A percentile compares a stretch with the other conserved stretches of the same genome.
phyloP scores from a whole-genome alignment of 1,140 invertebrate genomes.

The Hyposmocoma kahamanoa region DNA sequence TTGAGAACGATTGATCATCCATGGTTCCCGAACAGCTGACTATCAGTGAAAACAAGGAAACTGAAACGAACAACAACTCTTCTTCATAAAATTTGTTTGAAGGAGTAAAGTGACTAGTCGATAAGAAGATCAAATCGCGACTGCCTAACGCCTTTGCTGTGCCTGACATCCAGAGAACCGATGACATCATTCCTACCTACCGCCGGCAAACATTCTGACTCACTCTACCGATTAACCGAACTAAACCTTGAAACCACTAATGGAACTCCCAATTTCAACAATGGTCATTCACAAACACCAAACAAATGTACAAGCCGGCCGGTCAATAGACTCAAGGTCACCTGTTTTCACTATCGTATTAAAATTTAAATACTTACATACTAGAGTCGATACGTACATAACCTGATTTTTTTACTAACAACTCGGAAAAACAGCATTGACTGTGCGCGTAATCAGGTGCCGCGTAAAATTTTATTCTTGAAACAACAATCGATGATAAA shows the following conservation, averaged over 20 bases:
- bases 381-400: no score
- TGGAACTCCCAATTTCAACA: no score
- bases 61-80: slow-evolving; percentile 20
- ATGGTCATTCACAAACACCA: no score
- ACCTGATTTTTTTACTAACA: no score
- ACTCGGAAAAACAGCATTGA: no score
- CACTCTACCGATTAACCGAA: not conserved
- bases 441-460: no score
- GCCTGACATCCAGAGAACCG: not conserved
- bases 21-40: slow-evolving; percentile 26
- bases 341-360: no score
- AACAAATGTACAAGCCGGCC: no score
- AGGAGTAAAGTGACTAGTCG: not conserved
- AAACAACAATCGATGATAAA: no score
- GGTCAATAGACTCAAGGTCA: no score
- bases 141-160: not conserved
- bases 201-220: not conserved
- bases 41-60: slow-evolving; percentile 21
- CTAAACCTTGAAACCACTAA: not conserved
- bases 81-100: slow-evolving; percentile 5
- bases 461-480: no score
- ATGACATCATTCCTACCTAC: not conserved
- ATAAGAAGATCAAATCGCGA: not conserved
- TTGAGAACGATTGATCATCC: slow-evolving; percentile 40
- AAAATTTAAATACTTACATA: no score